phyloP scores from a whole-genome alignment of 2,888 invertebrate species.

The Cantharis lateralis region DNA sequence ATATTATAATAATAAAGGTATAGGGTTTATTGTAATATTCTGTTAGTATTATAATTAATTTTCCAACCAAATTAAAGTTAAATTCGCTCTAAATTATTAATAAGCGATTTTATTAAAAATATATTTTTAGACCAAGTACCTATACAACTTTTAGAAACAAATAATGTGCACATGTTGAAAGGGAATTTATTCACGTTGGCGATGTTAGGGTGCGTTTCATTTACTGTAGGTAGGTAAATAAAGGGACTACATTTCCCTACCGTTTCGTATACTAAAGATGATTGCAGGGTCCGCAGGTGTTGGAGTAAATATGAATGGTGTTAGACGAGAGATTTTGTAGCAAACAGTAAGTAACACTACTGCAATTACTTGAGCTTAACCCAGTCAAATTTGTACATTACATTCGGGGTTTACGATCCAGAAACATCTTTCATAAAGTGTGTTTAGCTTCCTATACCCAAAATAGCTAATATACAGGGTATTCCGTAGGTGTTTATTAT shows the following conservation, averaged over 20 bases:
- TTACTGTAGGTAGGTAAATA: constrained; percentile 14
- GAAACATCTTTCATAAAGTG: constrained; percentile 1
- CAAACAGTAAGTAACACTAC: constrained; percentile 18
- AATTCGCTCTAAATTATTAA: not conserved
- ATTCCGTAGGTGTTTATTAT: not conserved
- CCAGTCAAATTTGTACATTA: not conserved
- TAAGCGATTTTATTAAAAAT: not conserved
- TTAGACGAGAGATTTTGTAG: constrained; percentile 15
- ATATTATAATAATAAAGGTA: not conserved
- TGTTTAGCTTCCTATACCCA: not conserved
- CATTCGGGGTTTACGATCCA: not conserved
- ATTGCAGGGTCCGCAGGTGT: constrained; percentile 24
- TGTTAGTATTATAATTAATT: not conserved
- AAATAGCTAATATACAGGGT: not conserved
- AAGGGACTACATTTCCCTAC: constrained; percentile 7
- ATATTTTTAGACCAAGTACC: not conserved
- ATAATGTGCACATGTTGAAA: not conserved
- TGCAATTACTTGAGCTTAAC: constrained; percentile 15
- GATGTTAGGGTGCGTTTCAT: constrained; percentile 1
- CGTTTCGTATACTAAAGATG: constrained; percentile 9
- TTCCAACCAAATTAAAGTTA: not conserved
- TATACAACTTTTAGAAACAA: not conserved
- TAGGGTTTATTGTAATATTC: not conserved
- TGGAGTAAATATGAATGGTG: constrained; percentile 13
- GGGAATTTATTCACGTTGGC: constrained; percentile 1